phyloP scores from a whole-genome alignment of 2,888 invertebrate genomes.

The Quadriops clusia region DNA sequence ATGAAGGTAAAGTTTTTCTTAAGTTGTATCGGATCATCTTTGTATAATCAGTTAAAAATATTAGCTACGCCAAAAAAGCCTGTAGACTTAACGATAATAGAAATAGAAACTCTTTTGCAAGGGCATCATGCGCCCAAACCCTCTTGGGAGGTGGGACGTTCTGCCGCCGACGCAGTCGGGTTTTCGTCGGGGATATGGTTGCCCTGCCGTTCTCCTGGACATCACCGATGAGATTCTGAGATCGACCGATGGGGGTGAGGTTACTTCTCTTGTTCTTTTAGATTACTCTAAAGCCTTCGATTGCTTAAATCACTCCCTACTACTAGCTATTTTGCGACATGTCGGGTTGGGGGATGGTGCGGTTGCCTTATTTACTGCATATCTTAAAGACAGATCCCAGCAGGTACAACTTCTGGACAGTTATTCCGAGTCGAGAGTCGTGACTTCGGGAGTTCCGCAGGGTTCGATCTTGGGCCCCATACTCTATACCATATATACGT shows the following conservation, averaged over 20 bases:
- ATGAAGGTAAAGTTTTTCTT: no score
- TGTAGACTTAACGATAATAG: no score
- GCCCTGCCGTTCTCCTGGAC: constrained; percentile 2
- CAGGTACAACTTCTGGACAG: no score
- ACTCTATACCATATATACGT: neutral
- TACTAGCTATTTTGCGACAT: constrained; percentile 4
- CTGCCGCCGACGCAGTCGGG: constrained; percentile 13
- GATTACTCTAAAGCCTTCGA: constrained; percentile 8
- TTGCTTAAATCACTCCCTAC: constrained; percentile 1
- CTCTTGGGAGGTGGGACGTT: no score
- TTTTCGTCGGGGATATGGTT: constrained; percentile 4
- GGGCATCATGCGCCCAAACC: no score
- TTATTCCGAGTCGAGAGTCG: no score
- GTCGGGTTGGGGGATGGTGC: neutral
- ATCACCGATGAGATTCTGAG: constrained; percentile 8
- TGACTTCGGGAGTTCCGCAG: neutral
- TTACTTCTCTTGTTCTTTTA: constrained; percentile 13
- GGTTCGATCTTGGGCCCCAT: no score
- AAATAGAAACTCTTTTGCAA: no score
- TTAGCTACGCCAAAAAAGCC: no score
- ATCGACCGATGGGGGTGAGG: constrained; percentile 14
- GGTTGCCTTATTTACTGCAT: neutral
- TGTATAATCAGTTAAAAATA: no score
- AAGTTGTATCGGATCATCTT: no score
- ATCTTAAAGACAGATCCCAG: neutral